phyloP scores from a whole-genome alignment of 1,140 invertebrate genomes.

The Drosophila takahashii region DNA sequence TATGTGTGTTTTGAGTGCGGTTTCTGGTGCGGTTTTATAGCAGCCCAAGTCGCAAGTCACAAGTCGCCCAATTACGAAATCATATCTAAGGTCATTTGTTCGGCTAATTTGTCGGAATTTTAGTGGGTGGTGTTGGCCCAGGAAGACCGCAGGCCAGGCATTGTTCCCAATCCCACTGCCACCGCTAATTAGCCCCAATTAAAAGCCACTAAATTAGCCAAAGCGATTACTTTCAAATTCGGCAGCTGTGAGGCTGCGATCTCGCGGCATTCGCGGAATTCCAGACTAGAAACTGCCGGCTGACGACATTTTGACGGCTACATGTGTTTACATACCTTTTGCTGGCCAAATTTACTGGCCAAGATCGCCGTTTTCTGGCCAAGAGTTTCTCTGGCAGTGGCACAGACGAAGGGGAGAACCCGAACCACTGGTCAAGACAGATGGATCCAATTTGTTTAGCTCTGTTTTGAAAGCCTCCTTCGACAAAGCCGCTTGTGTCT shows the following conservation, averaged over 20 bases:
- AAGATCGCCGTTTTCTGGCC: not conserved
- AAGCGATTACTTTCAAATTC: conserved; percentile 37
- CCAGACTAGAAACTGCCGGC: conserved; percentile 39
- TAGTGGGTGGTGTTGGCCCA: conserved; percentile 7
- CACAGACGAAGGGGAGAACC: conserved; percentile 11
- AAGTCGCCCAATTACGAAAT: conserved; percentile 77
- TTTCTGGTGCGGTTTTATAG: conserved; percentile 23
- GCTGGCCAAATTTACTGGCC: not conserved
- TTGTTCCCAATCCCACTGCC: conserved; percentile 16
- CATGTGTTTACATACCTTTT: conserved; percentile 53
- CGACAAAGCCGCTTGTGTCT: not conserved
- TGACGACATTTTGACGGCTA: conserved; percentile 61
- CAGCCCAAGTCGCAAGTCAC: conserved; percentile 33
- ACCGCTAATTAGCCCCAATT: conserved; percentile 42
- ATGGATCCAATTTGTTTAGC: conserved; percentile 41
- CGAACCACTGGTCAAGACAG: conserved; percentile 30
- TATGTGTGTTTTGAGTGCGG: conserved; percentile 8
- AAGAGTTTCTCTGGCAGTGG: conserved; percentile 8
- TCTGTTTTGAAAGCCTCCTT: conserved; percentile 16
- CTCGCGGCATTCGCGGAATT: conserved; percentile 41
- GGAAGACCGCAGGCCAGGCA: conserved; percentile 45
- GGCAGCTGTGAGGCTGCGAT: not conserved
- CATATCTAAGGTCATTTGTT: conserved; percentile 83
- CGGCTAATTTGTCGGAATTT: conserved; percentile 63
- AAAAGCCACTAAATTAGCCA: conserved; percentile 42